Evolutionary conservation across 2,797 vertebrate species (phyloP), one percentile per base, ranked within the genome.

Genomic region (Liasis olivaceus): DNA sequence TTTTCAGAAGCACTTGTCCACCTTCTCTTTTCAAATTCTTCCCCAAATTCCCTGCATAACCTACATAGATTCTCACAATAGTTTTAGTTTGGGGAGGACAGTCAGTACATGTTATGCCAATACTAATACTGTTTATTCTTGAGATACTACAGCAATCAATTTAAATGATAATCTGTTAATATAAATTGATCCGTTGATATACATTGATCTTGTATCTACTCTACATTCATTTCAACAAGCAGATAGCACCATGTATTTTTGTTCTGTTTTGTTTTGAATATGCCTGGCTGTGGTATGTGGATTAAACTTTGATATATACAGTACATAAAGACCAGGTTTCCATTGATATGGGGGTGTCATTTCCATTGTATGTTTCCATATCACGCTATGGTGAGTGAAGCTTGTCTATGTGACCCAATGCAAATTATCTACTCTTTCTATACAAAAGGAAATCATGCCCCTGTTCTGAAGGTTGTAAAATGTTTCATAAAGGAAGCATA

Each of bases 361-460:
- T 60, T 88, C 62, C 87, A 91, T 28, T 91, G 64, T 85, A 72
- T 72, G 51, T 64, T 47, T 42, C 0, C 85, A 87, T n/a, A 85
- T 93, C 72, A 88, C 17, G 94, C 94, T 28, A 47, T 24, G 22
- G 58, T 24, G 91, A 91, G 15, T 0, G 63, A 88, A 2, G 77
- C 91, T 89, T 93, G 56, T 89, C 91, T 90, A 91, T 93, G 91
- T 91, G 94, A 56, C 93, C 58, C 86, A 31, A 89, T 87, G 84
- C 0, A 26, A 81, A 56, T 62, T 14, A 94, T 88, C 89, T n/a
- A 3, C 92, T 89, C 90, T 85, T 84, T 89, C 22, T 88, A 12
- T 24, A 15, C 87, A 91, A 47, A 85, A 72, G 89, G 85, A 86
- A 93, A 90, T 92, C 93, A 93, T 96, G 91, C 93, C 93, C 89